Percentiles rank a stretch among this genome's conserved stretches.
Conservation (phyloP, 30 jellyfish, hydroid and myxozoan genomes). For the Hydra vulgaris region DNA sequence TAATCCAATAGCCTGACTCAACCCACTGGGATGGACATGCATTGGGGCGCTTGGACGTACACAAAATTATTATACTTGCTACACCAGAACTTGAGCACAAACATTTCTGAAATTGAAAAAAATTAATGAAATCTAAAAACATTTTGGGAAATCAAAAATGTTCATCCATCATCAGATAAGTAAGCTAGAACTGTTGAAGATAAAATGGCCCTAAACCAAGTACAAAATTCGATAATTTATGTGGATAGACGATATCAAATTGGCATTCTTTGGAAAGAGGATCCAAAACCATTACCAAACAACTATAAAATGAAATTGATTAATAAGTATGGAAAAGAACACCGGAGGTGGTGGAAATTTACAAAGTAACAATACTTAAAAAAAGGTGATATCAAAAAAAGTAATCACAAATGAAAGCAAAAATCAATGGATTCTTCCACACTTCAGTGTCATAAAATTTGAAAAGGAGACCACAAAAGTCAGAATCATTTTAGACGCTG, state of each 20-base stretch:
- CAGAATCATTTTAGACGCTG: too few species aligned
- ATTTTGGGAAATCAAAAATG: constrained; percentile 1
- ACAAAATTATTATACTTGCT: neutral
- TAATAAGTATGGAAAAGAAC: neutral
- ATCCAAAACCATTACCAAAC: too few species aligned
- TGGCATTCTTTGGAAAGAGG: constrained; percentile 4
- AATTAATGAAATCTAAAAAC: neutral
- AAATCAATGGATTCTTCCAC: neutral
- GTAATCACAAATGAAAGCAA: neutral
- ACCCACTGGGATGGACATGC: constrained; percentile 2
- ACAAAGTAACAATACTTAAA: neutral
- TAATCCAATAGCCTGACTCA: neutral
- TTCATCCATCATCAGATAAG: neutral
- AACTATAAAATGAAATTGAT: too few species aligned
- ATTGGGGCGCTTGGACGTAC: constrained; percentile 5
- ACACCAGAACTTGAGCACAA: neutral
- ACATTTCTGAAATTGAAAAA: neutral
- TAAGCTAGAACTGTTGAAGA: too few species aligned
- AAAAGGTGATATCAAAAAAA: neutral
- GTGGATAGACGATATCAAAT: neutral
- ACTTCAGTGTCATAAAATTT: too few species aligned
- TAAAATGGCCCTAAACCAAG: too few species aligned
- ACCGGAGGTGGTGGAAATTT: neutral
- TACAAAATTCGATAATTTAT: too few species aligned
- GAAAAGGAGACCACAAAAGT: too few species aligned